Percentiles rank a stretch among this genome's conserved stretches.
phyloP scores from a whole-genome alignment of 2,113 vertebrate species.

The Ciconia boyciana region DNA sequence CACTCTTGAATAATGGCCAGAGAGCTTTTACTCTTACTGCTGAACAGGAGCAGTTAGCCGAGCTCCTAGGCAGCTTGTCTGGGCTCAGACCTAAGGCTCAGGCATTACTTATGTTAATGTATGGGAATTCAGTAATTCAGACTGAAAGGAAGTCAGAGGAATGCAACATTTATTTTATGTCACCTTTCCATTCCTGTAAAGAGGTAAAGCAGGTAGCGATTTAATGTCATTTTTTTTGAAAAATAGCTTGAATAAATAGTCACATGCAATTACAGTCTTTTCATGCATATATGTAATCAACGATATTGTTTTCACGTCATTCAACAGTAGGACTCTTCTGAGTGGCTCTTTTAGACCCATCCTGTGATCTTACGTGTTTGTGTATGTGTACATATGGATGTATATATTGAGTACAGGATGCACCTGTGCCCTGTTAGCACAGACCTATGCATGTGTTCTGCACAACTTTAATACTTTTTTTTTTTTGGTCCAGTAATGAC shows the following conservation, averaged over 20 bases:
- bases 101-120: fast-evolving
- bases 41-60: not conserved
- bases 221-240: not conserved
- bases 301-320: not conserved
- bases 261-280: not conserved
- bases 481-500: fast-evolving
- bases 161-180: not conserved
- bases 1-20: not conserved
- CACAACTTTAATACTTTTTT: not conserved
- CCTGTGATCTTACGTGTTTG: not conserved
- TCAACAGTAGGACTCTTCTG: not conserved
- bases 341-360: not conserved
- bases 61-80: not conserved
- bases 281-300: not conserved
- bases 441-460: not conserved
- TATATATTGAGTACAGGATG: too few relatives aligned
- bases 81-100: not conserved
- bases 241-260: not conserved
- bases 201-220: not conserved
- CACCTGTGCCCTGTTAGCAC: not conserved
- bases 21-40: not conserved
- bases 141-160: not conserved
- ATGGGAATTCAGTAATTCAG: not conserved
- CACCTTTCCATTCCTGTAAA: not conserved
- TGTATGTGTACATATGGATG: too few relatives aligned